A percentile compares a stretch with the other conserved stretches of the same genome.
phyloP scores from a whole-genome alignment of 2,113 vertebrate genomes.

The Psittacula cyanocephala region DNA sequence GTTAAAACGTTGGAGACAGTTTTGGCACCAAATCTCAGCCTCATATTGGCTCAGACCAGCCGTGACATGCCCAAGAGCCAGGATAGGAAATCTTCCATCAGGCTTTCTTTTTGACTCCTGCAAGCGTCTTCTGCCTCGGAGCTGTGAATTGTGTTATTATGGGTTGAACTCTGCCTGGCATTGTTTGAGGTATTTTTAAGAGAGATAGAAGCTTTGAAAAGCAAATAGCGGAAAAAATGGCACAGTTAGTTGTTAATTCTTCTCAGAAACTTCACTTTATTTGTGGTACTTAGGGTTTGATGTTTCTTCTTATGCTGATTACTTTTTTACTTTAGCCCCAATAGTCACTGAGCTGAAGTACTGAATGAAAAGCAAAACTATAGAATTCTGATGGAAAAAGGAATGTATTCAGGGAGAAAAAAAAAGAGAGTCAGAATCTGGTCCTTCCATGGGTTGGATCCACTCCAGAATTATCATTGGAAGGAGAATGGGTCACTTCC shows the following conservation, averaged over 20 bases:
- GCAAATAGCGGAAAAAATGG: neutral
- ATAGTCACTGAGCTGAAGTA: neutral
- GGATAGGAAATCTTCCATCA: neutral
- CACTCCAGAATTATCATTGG: neutral
- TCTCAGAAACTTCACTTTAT: neutral
- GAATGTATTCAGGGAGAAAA: rapidly evolving
- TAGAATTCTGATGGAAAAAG: neutral
- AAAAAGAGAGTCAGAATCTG: neutral
- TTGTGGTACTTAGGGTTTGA: neutral
- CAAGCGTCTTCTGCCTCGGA: neutral
- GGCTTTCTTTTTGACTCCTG: neutral
- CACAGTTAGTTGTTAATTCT: neutral
- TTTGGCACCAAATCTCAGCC: neutral
- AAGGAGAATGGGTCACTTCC: neutral
- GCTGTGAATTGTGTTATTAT: neutral
- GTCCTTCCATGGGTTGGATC: neutral
- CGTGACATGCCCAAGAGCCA: neutral
- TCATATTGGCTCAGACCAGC: neutral
- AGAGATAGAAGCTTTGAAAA: neutral
- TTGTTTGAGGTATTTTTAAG: neutral
- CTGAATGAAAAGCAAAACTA: neutral
- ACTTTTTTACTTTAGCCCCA: neutral
- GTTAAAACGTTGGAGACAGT: neutral
- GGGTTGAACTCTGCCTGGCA: neutral
- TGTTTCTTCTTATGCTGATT: neutral